Evolutionary conservation across 2,113 vertebrate genomes (phyloP), one percentile per base, ranked within the genome.

Genomic region (Gallinago paraguaiae): DNA sequence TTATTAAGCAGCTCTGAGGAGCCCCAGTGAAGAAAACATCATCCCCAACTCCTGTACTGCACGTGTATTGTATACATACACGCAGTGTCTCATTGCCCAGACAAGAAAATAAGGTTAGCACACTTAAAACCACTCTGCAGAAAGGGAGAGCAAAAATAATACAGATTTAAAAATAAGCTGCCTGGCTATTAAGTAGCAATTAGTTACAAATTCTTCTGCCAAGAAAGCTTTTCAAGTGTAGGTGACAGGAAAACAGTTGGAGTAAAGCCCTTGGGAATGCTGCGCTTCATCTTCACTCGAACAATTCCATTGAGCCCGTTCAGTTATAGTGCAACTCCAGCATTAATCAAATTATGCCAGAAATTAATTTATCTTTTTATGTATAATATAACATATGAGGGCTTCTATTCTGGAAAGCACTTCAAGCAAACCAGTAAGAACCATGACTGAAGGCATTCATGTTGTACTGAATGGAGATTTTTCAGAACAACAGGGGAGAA

Each of bases 221-320:
- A 96, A 59, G 54, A 92, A 88, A 92, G 61, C 50, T 88, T 90
- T 95, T 77, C 59, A 82, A 60, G 87, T 87, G 22, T 82, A 74
- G 59, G 48, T 88, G 95, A 96, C 68, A 93, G 37, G 13, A 90
- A 97, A 92, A 93, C 16, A 76, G 48, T 7, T 68, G 28, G n/a
- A 88, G 20, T 79, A 82, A 96, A 94, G 87, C 81, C 61, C 76
- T 72, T n/a, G 65, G 76, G 82, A 93, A 86, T 13, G 18, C 45
- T 79, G 69, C 6, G 35, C 56, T 93, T 88, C 56, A 25, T 80
- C 56, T 82, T 81, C 71, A 60, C 35, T 88, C 68, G 75, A 86
- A 80, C 43, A 83, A 76, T 69, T 91, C 83, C 50, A 82, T 1
- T 89, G 77, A 95, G 61, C 27, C n/a, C 11, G 3, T 92, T 76